Evolutionary conservation across 2,888 invertebrate species (phyloP), one percentile per base, ranked within the genome.

Genomic region (Cotesia congregata): DNA sequence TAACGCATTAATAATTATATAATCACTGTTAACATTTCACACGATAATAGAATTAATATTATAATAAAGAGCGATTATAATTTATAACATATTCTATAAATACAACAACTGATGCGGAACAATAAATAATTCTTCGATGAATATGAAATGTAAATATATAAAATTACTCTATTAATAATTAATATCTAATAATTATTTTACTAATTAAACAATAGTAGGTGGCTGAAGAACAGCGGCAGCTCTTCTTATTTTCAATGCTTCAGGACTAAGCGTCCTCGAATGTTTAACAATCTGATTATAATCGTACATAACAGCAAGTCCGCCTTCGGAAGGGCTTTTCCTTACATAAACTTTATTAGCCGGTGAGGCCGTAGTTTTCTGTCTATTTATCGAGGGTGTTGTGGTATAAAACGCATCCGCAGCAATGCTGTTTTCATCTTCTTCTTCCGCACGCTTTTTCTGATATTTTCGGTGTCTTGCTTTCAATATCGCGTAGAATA

Each of bases 161-260:
- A 62, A 62, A 62, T 17, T 64, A 20, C 2, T 50, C 7, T 50
- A 50, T 1, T 50, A 50, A 50, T 50, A 62, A 17, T 64, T 20
- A 64, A 64, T 15, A 64, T 6, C 30, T 64, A 64, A 64, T 20
- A 17, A 50, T 50, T 50, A 50, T 50, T 62, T 4, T 15, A 74
- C 17, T 60, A 72, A 67, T 92, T 92, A 93, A 90, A 94, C 95
- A 92, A 95, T 94, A 91, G 95, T 96, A 90, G 96, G 96, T 86
- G 96, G 95, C 92, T 96, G 96, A 90, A 96, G 92, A 91, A 96
- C 95, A 92, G 95, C 95, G 90, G 96, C 95, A 88, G 96, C 96
- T 90, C 95, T 94, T 91, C 96, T 95, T 92, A 96, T 95, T 94
- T 95, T 95, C 93, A 95, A 94, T 91, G 94, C 94, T 91, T 92